These are phyloP conservation scores for Nebria brevicollis DNA, from an alignment of 2,888 invertebrate species.

Conservation along the genomic window DNA sequence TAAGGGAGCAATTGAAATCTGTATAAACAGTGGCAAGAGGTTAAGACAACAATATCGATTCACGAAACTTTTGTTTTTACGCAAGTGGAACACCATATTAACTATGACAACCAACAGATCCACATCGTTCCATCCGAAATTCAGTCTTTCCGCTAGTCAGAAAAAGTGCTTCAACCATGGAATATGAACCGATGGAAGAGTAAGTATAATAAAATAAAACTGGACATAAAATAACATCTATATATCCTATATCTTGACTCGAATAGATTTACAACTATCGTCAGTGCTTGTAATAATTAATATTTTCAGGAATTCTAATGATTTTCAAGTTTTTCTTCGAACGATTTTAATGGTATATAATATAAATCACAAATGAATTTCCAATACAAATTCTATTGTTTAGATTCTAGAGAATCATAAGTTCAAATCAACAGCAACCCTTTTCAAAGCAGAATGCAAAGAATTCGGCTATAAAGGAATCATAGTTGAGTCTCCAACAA, in stretches of 20 bases:
- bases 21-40: conserved; percentile 22
- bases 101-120: conserved; percentile 43
- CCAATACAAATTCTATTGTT: conserved; percentile 15
- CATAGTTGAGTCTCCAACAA: conserved; percentile 26
- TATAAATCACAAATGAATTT: not conserved
- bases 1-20: conserved; percentile 20
- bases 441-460: conserved; percentile 50
- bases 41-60: conserved; percentile 41
- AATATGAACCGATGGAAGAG: conserved; percentile 14
- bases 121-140: conserved; percentile 13
- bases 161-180: conserved; percentile 3
- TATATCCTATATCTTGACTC: no score
- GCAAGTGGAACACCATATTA: conserved; percentile 41
- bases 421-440: conserved; percentile 49
- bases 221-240: no score
- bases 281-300: not conserved
- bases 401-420: conserved; percentile 53
- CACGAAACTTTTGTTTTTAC: conserved; percentile 3
- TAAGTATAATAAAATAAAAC: not conserved
- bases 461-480: conserved; percentile 44
- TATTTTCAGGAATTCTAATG: not conserved
- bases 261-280: no score
- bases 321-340: conserved; percentile 30
- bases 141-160: not conserved
- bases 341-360: conserved; percentile 36